These are phyloP conservation scores for Heliconius cydno DNA, from an alignment of 2,888 invertebrate genomes.

Conservation along the genomic window DNA sequence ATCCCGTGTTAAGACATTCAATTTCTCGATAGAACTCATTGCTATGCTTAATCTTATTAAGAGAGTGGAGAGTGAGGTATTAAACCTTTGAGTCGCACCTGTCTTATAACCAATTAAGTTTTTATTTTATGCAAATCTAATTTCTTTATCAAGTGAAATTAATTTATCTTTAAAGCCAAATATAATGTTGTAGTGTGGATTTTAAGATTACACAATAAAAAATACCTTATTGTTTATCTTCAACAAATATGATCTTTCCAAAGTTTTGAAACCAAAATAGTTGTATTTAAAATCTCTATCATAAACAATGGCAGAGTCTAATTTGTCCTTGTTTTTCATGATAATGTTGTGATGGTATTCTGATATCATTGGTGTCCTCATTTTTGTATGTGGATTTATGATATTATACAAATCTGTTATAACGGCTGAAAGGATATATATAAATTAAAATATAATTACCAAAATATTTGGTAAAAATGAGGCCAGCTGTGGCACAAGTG, in stretches of 20 bases:
- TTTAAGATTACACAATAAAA: background rate
- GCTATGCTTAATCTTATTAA: too few relatives aligned
- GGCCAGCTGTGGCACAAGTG: too few relatives aligned
- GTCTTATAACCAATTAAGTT: too few relatives aligned
- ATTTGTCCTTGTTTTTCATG: conserved; percentile 91
- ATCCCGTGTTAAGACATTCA: too few relatives aligned
- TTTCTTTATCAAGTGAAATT: too few relatives aligned
- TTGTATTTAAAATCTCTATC: conserved; percentile 98
- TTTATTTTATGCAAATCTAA: too few relatives aligned
- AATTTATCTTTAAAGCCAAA: conserved; percentile 8
- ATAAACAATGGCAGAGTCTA: conserved; percentile 98
- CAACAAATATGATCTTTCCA: conserved; percentile 96
- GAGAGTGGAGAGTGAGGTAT: too few relatives aligned
- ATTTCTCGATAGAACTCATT: too few relatives aligned
- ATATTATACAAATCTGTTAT: conserved; percentile 93
- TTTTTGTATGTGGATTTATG: conserved; percentile 88
- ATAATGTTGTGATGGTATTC: conserved; percentile 91
- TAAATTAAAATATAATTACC: conserved; percentile 1
- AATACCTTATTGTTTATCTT: conserved; percentile 92
- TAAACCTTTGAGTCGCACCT: too few relatives aligned
- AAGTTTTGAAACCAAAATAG: conserved; percentile 99
- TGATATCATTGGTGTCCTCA: conserved; percentile 92
- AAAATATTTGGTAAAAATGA: background rate
- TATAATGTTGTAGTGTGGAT: background rate
- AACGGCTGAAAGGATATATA: conserved; percentile 87